phyloP scores from a whole-genome alignment of 2,797 vertebrate genomes.

The Hyperoplus lanceolatus region DNA sequence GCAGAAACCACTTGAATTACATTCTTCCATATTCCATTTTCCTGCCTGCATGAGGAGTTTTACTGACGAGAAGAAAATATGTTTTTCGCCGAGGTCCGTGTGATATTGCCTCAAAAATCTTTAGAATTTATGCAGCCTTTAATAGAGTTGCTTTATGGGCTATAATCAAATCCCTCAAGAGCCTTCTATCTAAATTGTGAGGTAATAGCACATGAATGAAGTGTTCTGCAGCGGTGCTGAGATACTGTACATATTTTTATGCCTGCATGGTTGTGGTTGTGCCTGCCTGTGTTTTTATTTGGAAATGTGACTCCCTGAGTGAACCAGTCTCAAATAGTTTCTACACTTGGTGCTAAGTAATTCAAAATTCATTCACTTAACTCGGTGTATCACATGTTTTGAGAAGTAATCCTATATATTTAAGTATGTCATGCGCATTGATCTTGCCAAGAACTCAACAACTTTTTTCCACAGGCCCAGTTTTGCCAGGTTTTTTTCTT shows the following conservation, averaged over 20 bases:
- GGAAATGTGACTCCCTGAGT: slow-evolving; percentile 47
- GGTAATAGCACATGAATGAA: slow-evolving; percentile 62
- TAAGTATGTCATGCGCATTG: slow-evolving; percentile 68
- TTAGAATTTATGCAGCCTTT: slow-evolving; percentile 64
- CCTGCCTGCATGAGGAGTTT: slow-evolving; percentile 26
- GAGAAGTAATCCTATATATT: slow-evolving; percentile 70
- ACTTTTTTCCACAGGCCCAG: slow-evolving; percentile 69
- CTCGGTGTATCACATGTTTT: slow-evolving; percentile 55
- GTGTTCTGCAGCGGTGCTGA: slow-evolving; percentile 24
- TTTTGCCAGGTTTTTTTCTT: slow-evolving; percentile 69
- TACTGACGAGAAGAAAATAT: slow-evolving; percentile 54
- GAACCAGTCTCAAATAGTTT: slow-evolving; percentile 41
- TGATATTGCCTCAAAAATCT: slow-evolving; percentile 57
- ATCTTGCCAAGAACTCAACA: slow-evolving; percentile 67
- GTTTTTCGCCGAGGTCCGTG: slow-evolving; percentile 29
- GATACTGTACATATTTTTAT: slow-evolving; percentile 57
- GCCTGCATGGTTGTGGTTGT: slow-evolving; percentile 54
- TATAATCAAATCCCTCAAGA: slow-evolving; percentile 70
- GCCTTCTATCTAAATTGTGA: slow-evolving; percentile 62
- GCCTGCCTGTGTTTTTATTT: slow-evolving; percentile 48
- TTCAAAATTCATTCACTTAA: slow-evolving; percentile 59
- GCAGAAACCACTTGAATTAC: slow-evolving; percentile 56
- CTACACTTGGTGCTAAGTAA: slow-evolving; percentile 54
- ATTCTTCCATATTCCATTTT: slow-evolving; percentile 41
- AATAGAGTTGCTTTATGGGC: slow-evolving; percentile 63